Evolutionary conservation across 2,113 vertebrate genomes (phyloP).

Genomic region (Passer domesticus): DNA sequence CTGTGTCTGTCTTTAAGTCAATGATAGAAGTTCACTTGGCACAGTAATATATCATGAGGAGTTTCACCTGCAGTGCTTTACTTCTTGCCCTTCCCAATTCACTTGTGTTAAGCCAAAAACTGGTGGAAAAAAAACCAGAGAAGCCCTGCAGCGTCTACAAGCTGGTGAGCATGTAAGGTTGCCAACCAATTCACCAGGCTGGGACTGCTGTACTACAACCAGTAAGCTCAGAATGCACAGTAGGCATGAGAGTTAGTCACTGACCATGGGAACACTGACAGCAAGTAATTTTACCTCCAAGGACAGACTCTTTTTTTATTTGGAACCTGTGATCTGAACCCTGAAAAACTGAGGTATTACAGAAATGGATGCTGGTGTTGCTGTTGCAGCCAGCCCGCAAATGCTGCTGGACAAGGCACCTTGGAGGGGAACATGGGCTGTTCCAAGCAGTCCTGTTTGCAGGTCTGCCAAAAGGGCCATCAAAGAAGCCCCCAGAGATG

Average conservation of each 20-base stretch:
- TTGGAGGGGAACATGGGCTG: neutral
- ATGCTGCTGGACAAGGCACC: rapidly evolving
- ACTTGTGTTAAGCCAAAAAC: neutral
- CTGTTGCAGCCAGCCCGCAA: neutral
- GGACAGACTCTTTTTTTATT: neutral
- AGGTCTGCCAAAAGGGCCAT: neutral
- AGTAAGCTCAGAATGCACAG: neutral
- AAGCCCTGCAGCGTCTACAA: neutral
- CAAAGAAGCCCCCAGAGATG: neutral
- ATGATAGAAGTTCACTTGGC: neutral
- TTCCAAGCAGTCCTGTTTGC: neutral
- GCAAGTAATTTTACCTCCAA: neutral
- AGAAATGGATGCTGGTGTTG: neutral
- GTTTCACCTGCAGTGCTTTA: neutral
- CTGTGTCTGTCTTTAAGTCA: neutral
- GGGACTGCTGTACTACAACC: neutral
- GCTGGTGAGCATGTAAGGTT: neutral
- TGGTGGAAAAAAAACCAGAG: neutral
- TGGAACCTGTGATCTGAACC: neutral
- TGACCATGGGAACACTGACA: neutral
- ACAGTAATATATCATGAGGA: neutral
- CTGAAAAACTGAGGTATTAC: neutral
- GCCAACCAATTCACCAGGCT: neutral
- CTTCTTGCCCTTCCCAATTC: neutral
- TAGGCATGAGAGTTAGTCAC: neutral